Conservation (phyloP, 2,113 vertebrate genomes). For the Megaceryle torquata region DNA sequence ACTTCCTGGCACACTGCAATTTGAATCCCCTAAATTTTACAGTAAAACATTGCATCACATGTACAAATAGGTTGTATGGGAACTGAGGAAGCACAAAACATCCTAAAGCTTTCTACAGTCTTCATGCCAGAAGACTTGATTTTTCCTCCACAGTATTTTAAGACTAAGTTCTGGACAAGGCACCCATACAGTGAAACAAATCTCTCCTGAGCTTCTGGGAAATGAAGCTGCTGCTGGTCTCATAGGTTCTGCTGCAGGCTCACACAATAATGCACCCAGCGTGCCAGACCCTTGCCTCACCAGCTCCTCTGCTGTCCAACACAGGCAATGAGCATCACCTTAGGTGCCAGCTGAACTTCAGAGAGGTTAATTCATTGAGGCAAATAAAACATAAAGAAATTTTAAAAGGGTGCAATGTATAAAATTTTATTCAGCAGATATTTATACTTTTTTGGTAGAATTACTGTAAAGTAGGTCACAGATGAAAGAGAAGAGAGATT, state of each 20-base stretch:
- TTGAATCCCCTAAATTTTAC: neutral
- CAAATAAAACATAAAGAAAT: neutral
- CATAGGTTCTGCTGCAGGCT: neutral
- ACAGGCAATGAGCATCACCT: neutral
- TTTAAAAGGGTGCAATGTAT: neutral
- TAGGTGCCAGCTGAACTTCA: neutral
- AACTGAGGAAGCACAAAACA: neutral
- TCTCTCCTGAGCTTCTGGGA: neutral
- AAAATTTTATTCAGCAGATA: neutral
- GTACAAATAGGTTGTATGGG: neutral
- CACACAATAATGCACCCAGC: accelerated
- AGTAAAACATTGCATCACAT: neutral
- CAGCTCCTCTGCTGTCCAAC: neutral
- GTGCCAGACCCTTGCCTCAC: neutral
- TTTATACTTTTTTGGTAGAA: neutral
- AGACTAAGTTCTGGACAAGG: neutral
- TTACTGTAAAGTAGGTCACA: neutral
- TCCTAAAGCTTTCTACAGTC: neutral
- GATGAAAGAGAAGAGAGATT: neutral
- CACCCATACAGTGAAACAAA: neutral
- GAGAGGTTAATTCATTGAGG: neutral
- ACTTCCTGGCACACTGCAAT: neutral
- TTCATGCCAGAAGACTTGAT: neutral
- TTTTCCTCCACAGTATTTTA: neutral
- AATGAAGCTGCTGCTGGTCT: neutral